Evolutionary conservation across 53 echinoderm and acorn worm genomes (phyloP).

Genomic region (Mesocentrotus franciscanus): DNA sequence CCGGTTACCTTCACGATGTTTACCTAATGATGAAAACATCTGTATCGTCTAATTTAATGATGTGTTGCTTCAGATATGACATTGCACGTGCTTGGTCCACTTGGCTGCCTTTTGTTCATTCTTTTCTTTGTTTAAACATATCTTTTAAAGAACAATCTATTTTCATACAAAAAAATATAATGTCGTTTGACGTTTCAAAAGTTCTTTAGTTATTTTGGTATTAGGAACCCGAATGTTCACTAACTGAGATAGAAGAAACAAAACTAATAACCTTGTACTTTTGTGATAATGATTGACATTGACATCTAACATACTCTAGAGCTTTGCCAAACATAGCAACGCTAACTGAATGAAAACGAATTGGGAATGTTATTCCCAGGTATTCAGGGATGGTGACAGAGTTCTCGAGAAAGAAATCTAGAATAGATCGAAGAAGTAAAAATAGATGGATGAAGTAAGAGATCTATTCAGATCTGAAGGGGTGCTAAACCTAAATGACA

Average conservation of each 20-base stretch:
- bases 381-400: conserved; percentile 3
- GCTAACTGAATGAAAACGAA: background rate
- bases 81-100: background rate
- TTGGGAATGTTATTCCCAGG: background rate
- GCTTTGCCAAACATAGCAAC: background rate
- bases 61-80: background rate
- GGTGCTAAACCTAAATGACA: background rate
- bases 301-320: background rate
- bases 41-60: no score
- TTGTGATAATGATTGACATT: background rate
- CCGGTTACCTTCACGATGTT: no score
- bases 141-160: no score
- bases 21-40: no score
- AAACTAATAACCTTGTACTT: background rate
- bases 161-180: no score
- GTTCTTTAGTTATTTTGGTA: background rate
- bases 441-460: background rate
- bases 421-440: background rate
- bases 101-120: no score
- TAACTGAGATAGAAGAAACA: background rate
- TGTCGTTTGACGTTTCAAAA: background rate
- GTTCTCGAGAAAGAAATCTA: conserved; percentile 16
- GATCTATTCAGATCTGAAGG: background rate
- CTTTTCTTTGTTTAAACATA: no score
- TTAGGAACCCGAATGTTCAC: background rate